phyloP scores from a whole-genome alignment of 2,888 invertebrate genomes.

The Augochlorella aurata region DNA sequence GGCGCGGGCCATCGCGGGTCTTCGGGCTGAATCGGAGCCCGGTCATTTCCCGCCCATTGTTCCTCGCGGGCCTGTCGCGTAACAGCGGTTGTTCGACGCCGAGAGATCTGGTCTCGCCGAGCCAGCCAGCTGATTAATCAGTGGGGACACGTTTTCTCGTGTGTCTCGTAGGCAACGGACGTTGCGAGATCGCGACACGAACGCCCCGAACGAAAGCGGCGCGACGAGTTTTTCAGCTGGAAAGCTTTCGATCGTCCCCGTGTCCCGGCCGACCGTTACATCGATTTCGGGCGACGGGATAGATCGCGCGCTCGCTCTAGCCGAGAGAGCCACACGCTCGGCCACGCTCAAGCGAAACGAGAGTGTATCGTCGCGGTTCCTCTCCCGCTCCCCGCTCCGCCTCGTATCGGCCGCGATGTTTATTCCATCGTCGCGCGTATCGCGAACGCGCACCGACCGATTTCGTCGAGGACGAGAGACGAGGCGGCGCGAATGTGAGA shows the following conservation, averaged over 20 bases:
- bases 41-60: conserved; percentile 48
- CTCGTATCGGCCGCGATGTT: conserved; percentile 40
- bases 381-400: conserved; percentile 1
- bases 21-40: not conserved
- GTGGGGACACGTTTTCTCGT: conserved; percentile 48
- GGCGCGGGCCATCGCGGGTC: not conserved
- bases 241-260: conserved; percentile 36
- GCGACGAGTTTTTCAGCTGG: conserved; percentile 38
- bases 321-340: not conserved
- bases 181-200: conserved; percentile 32
- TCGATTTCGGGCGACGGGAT: conserved; percentile 42
- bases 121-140: conserved; percentile 53
- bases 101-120: conserved; percentile 31
- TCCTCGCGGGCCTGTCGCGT: not conserved
- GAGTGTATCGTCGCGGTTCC: conserved; percentile 10
- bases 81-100: conserved; percentile 22
- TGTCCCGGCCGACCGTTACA: conserved; percentile 30
- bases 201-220: conserved; percentile 38
- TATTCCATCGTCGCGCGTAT: conserved; percentile 44
- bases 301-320: conserved; percentile 5
- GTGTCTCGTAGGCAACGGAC: conserved; percentile 38
- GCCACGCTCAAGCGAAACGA: conserved; percentile 1
- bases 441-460: conserved; percentile 48
- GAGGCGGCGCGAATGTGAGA: conserved; percentile 56
- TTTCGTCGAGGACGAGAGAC: conserved; percentile 54